Evolutionary conservation across 2,797 vertebrate species (phyloP), one percentile per base, ranked within the genome.

Genomic region (Crocidura indochinensis): DNA sequence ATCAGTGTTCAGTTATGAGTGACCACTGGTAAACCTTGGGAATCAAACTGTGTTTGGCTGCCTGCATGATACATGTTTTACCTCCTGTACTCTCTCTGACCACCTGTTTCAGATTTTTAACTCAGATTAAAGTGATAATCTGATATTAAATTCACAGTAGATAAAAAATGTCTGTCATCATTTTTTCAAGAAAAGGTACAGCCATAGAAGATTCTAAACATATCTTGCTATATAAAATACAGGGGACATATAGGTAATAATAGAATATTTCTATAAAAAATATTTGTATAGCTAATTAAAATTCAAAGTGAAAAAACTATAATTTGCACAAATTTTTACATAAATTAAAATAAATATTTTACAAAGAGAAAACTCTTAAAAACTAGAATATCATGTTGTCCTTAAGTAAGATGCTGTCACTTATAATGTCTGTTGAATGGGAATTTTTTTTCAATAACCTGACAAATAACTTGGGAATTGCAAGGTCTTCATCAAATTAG

Each of bases 161-260:
- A 93, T 93, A 91, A 65, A 79, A 15, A 91, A 74, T 15, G 92
- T 78, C 73, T 65, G 87, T 93, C 44, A 92, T 6, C 4, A 90
- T 31, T 44, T 74, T 94, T 94, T 76, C 24, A 74, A 4, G 89
- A 86, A 95, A 94, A 84, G 1, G 0, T 90, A 46, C 84, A 96
- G 83, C 71, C 53, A 91, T 53, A 90, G 46, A 2, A 84, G 69
- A 92, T 67, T 24, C 73, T 93, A 24, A 96, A 56, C 8, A 87
- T 20, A 72, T 94, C 14, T 93, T 94, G 79, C 84, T 88, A 83
- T 82, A 29, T 73, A 85, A 93, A 95, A 65, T 19, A 72, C 56
- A 91, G 19, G 19, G 7, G 22, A 84, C 78, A 79, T 82, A 2
- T 8, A 94, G 87, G 74, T 84, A 46, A 79, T 65, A 75, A 4